Evolutionary conservation across 1,140 invertebrate species (phyloP), one percentile per base, ranked within the genome.

Genomic region (Ctenoplectra terminalis): DNA sequence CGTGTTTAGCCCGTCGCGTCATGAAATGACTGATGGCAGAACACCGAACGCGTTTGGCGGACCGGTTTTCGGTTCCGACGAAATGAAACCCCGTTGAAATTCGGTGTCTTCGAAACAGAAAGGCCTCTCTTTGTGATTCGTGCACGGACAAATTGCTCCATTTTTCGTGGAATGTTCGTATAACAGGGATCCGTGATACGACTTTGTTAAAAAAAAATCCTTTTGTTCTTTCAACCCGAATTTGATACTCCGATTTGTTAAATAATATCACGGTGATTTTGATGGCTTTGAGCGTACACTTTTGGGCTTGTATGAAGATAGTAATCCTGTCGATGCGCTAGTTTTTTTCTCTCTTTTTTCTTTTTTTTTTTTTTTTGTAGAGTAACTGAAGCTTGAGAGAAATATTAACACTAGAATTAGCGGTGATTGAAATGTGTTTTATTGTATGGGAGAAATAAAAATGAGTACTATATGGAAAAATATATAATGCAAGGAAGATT

Each of bases 1-100:
- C 58, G 69, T 79, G 69, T 79, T 79, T 79, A 63, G 69, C 70
- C n/a, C 46, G 26, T 20, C 43, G 34, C 11, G 58, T 73, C 58
- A n/a, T 63, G 69, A 63, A 63, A 79, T 73, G 69, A 79, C 69
- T 73, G 77, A 79, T 61, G 58, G 67, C 56, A 31, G 20, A 72
- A 40, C 76, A 72, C 56, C 34, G 43, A 61, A 58, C 58, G 31
- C 26, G 17, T 46, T 17, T 63, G 23, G 8, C 31, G 31, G 7
- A n/a, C 52, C 29, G 66, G 46, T 50, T 69, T 70, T 52, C 31
- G 20, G 20, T 9, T n/a, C 70, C 54, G 40, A 60, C 70, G 26
- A 58, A 46, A 60, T 43, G 70, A 72, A 58, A 72, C 9, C 4
- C 17, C 26, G n/a, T 34, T 29, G 70, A 43, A 72, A 58, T 15